Evolutionary conservation across 2,797 vertebrate genomes (phyloP), one percentile per base, ranked within the genome.

Genomic region (Schizopygopsis malacanthus): DNA sequence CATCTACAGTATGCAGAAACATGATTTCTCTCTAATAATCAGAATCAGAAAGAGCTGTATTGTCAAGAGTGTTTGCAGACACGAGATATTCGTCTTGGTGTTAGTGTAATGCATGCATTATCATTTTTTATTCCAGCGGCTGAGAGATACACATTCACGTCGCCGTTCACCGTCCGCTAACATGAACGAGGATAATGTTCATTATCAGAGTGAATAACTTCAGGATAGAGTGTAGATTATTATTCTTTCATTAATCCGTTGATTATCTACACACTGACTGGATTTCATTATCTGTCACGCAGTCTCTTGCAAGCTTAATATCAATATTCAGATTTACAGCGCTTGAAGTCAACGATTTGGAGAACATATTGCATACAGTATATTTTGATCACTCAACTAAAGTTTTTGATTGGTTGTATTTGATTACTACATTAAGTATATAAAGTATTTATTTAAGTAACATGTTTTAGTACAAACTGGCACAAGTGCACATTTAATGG

Each of bases 221-320:
- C 25, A 50, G 28, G 22, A 65, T 20, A 81, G 37, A 12, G 16
- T 10, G 15, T 0, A 50, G 91, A 92, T 90, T 87, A 90, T 89
- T 80, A 87, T 72, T 73, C 88, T 90, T 90, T 86, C 89, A 43
- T 88, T 88, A 91, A 85, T 12, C 65, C 56, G 87, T 93, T 88
- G 91, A 93, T 93, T 89, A 92, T 93, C 91, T 86, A 93, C 87
- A 28, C 33, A 84, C 54, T 71, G 39, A 77, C 45, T 67, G 59
- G 15, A 69, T 20, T 78, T n/a, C 16, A 54, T 67, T 33, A 52
- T 28, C 0, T 67, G 47, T 54, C 59, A 18, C 22, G 37, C 7
- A 6, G 33, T 59, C 28, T 67, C 33, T 13, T 25, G 39, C 1
- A 4, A 37, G 1, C 22, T 83, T 28, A 56, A 9, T 15, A 18